Conservation (phyloP, 35 echinoderm and acorn worm species). For the Heliocidaris erythrogramma region DNA sequence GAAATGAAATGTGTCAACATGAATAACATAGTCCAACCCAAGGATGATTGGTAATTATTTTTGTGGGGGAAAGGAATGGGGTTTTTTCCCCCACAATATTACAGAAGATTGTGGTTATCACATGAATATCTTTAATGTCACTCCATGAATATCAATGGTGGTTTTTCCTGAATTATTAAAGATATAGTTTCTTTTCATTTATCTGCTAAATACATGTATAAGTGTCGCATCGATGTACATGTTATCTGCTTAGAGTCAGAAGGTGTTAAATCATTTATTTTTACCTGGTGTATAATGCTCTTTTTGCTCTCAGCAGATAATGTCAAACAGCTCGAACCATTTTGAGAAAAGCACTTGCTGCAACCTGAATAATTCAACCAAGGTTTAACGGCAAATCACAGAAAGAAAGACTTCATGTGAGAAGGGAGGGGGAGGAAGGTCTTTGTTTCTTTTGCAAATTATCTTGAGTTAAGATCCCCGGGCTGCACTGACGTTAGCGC, state of each 20-base stretch:
- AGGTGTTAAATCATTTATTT: neutral
- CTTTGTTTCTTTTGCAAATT: neutral
- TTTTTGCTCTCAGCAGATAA: neutral
- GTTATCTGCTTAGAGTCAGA: neutral
- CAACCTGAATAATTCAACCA: too few relatives aligned
- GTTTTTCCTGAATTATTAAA: neutral
- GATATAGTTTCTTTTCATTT: too few relatives aligned
- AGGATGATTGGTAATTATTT: neutral
- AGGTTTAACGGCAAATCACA: neutral
- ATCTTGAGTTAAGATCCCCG: neutral
- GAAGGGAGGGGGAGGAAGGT: neutral
- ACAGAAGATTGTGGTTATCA: neutral
- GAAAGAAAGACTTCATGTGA: neutral
- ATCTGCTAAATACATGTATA: too few relatives aligned
- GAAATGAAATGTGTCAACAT: neutral
- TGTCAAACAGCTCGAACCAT: too few relatives aligned
- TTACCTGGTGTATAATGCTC: neutral
- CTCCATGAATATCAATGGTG: neutral
- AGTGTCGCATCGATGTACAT: too few relatives aligned
- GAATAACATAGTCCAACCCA: neutral
- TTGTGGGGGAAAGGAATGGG: neutral
- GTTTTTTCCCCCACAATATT: neutral
- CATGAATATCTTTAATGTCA: neutral
- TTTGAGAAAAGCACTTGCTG: too few relatives aligned
- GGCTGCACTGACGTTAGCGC: neutral